A percentile compares a stretch with the other conserved stretches of the same genome.
These are phyloP conservation scores for Petroica traversi DNA, from an alignment of 2,113 vertebrate species.

Conservation along the genomic window DNA sequence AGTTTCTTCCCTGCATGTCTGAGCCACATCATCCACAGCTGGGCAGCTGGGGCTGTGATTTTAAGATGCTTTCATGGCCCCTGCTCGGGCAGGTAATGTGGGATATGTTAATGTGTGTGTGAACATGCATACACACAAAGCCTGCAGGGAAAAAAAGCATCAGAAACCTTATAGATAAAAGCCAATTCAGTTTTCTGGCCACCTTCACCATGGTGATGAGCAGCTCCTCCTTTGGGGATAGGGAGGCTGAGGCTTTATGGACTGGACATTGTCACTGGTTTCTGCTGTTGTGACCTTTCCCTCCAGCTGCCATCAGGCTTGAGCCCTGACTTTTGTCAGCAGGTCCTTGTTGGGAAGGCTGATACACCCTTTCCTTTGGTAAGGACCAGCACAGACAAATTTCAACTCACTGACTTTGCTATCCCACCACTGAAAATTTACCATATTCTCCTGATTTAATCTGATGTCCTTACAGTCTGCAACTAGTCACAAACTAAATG, in stretches of 20 bases:
- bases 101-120: background rate
- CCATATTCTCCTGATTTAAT: background rate
- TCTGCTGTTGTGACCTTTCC: background rate
- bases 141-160: accelerated
- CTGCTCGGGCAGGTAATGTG: background rate
- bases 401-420: background rate
- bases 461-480: background rate
- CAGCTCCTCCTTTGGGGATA: background rate
- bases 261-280: background rate
- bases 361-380: background rate
- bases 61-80: background rate
- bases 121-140: background rate
- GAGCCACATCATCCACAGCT: background rate
- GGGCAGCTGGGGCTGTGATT: background rate
- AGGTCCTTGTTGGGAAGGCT: background rate
- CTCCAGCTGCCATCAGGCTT: no score
- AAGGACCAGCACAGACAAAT: accelerated
- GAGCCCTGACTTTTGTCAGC: background rate
- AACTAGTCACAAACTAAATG: constrained; percentile 37
- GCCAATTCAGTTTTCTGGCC: background rate
- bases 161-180: background rate
- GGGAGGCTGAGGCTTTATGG: background rate
- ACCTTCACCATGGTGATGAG: accelerated
- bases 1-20: accelerated
- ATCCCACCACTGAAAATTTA: background rate